A percentile compares a stretch with the other conserved stretches of the same genome.
Conservation (phyloP, 1,140 invertebrate genomes). For the Drosophila virilis region DNA sequence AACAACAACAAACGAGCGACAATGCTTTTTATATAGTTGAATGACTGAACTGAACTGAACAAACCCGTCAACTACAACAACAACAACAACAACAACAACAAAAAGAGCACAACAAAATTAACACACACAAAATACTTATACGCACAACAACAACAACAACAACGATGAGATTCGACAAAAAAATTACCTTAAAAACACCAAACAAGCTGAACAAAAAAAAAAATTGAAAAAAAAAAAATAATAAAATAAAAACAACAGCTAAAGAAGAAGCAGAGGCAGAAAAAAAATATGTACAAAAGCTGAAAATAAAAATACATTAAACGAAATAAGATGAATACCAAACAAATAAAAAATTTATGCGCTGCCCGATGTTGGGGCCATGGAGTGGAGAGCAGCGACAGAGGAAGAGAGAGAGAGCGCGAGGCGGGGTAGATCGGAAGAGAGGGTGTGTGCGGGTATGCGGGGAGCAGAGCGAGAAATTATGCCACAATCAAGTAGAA, state of each 20-base stretch:
- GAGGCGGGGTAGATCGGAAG: background rate
- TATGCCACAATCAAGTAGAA: conserved; percentile 80
- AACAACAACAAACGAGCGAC: conserved; percentile 50
- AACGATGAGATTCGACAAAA: conserved; percentile 41
- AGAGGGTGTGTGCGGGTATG: background rate
- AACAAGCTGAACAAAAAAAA: conserved; percentile 68
- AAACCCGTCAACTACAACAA: conserved; percentile 72
- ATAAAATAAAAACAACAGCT: conserved; percentile 33
- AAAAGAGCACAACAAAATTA: conserved; percentile 55
- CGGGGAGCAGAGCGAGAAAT: conserved; percentile 59
- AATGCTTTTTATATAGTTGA: conserved; percentile 80
- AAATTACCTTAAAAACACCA: conserved; percentile 82
- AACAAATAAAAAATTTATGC: conserved; percentile 80
- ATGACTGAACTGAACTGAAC: conserved; percentile 79
- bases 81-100: conserved; percentile 59
- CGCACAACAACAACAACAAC: conserved; percentile 59
- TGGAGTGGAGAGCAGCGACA: conserved; percentile 2
- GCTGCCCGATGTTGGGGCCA: conserved; percentile 41
- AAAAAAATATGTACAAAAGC: conserved; percentile 55
- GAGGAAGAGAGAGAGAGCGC: background rate
- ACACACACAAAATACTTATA: conserved; percentile 75
- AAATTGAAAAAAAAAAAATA: conserved; percentile 21
- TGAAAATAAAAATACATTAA: conserved; percentile 82
- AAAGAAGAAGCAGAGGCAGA: conserved; percentile 23
- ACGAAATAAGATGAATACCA: conserved; percentile 82